Evolutionary conservation across 2,113 vertebrate species (phyloP).

Genomic region (Chascanopsetta lugubris): DNA sequence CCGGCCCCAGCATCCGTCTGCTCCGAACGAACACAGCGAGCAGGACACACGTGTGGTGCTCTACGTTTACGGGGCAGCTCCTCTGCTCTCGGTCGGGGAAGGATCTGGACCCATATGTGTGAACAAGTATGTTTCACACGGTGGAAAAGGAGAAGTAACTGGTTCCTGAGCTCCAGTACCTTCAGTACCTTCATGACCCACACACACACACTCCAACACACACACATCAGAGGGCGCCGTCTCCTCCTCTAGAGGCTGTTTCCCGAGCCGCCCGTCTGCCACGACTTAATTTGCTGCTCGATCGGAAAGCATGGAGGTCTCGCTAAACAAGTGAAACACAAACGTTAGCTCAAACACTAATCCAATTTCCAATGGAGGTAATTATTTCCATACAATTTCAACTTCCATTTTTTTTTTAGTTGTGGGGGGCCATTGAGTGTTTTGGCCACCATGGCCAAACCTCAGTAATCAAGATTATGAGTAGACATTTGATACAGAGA

Average conservation of each 20-base stretch:
- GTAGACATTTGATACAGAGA: slow-evolving; percentile 57
- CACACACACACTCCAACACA: no score
- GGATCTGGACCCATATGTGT: no score
- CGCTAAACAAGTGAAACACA: slow-evolving; percentile 71
- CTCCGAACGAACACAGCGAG: background rate
- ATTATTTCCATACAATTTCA: slow-evolving; percentile 51
- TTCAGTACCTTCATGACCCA: no score
- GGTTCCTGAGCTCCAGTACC: no score
- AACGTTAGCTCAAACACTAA: slow-evolving; percentile 70
- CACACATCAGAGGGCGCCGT: no score
- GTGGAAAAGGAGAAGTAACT: no score
- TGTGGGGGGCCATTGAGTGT: slow-evolving; percentile 21
- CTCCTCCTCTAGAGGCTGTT: slow-evolving; percentile 3
- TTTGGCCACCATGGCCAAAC: slow-evolving; percentile 47
- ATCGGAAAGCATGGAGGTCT: slow-evolving; percentile 56
- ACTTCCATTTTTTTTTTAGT: slow-evolving; percentile 34
- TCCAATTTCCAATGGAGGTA: slow-evolving; percentile 61
- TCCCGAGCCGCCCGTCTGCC: slow-evolving; percentile 16
- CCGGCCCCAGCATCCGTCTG: slow-evolving; percentile 1
- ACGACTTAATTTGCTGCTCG: slow-evolving; percentile 29
- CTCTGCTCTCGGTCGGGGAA: no score
- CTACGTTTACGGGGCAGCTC: background rate
- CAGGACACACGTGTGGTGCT: background rate
- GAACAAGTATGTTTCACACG: no score
- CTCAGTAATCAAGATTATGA: slow-evolving; percentile 61